A percentile compares a stretch with the other conserved stretches of the same genome.
Evolutionary conservation across 2,888 invertebrate genomes (phyloP).

Genomic region (Oasisia sp.): DNA sequence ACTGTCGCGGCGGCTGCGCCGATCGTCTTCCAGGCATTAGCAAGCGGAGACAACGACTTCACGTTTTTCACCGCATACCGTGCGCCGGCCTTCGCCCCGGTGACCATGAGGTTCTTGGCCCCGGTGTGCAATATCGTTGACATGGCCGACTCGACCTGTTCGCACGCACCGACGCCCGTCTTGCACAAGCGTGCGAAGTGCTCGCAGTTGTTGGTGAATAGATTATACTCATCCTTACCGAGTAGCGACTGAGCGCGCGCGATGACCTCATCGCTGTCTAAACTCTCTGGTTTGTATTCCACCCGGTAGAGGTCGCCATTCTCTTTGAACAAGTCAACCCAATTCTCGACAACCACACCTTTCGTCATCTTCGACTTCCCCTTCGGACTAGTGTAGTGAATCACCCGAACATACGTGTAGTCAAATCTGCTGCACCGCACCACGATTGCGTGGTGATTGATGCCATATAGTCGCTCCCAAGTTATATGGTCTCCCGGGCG

Average conservation of each 20-base stretch:
- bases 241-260: slow-evolving; percentile 5
- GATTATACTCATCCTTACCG: slow-evolving; percentile 23
- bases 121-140: not conserved
- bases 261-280: not conserved
- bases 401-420: slow-evolving; percentile 5
- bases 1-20: too few relatives aligned
- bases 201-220: slow-evolving; percentile 28
- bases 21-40: too few relatives aligned
- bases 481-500: slow-evolving; percentile 26
- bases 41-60: too few relatives aligned
- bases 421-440: not conserved
- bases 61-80: too few relatives aligned
- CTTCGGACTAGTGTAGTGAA: slow-evolving; percentile 27
- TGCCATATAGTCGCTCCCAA: slow-evolving; percentile 25
- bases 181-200: slow-evolving; percentile 22
- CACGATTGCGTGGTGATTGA: slow-evolving; percentile 30
- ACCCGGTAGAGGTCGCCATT: too few relatives aligned
- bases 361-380: not conserved
- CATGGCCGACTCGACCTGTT: slow-evolving; percentile 21
- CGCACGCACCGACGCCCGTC: slow-evolving; percentile 24
- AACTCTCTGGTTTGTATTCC: too few relatives aligned
- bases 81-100: slow-evolving; percentile 17
- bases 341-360: slow-evolving; percentile 27
- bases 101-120: not conserved
- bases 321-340: slow-evolving; percentile 17